Evolutionary conservation across 2,113 vertebrate species (phyloP).

Genomic region (Sardina pilchardus): DNA sequence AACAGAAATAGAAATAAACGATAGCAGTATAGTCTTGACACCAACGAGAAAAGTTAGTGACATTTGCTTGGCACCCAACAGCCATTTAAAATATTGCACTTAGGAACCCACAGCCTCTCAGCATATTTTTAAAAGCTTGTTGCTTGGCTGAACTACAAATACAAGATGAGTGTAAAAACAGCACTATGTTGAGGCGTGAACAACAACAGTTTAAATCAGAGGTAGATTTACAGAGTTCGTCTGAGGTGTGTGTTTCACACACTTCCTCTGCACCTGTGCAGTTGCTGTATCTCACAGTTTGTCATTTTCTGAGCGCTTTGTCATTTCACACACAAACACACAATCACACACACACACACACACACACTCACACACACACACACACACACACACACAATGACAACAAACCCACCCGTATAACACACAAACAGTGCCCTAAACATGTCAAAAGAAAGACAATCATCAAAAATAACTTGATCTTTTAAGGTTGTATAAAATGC

Average conservation of each 20-base stretch:
- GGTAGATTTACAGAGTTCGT: constrained; percentile 65
- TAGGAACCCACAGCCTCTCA: not conserved
- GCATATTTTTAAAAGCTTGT: not conserved
- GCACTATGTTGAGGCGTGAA: constrained; percentile 37
- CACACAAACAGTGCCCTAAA: constrained; percentile 22
- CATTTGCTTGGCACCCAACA: not conserved
- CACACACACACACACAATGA: constrained; percentile 26
- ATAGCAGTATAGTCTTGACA: not conserved
- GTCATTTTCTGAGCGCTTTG: constrained; percentile 32
- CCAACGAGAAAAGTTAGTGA: not conserved
- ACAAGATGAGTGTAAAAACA: not conserved
- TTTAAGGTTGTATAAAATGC: constrained; percentile 11
- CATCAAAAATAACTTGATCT: not conserved
- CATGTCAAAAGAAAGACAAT: constrained; percentile 12
- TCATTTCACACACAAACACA: constrained; percentile 27
- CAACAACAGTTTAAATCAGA: constrained; percentile 50
- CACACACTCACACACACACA: constrained; percentile 32
- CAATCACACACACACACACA: constrained; percentile 33
- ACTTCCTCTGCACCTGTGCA: constrained; percentile 45
- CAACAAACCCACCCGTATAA: constrained; percentile 24
- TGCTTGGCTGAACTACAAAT: not conserved
- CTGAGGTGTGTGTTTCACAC: constrained; percentile 28
- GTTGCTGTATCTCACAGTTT: constrained; percentile 51
- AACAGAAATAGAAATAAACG: not conserved
- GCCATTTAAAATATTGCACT: not conserved